These are phyloP conservation scores for Drosophila murphyi DNA, from an alignment of 1,140 invertebrate genomes.

Conservation along the genomic window DNA sequence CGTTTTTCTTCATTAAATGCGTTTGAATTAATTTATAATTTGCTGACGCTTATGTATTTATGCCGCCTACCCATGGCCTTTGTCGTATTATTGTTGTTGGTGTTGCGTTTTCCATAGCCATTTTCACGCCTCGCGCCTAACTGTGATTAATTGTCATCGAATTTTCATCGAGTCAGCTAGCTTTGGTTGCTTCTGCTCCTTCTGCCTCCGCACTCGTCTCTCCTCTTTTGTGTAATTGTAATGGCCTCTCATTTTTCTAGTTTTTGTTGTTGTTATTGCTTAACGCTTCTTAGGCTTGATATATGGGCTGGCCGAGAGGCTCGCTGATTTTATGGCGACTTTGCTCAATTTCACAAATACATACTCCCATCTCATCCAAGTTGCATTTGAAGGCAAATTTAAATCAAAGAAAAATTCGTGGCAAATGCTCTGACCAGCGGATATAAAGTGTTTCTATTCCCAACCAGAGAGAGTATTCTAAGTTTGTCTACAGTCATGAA, in stretches of 20 bases:
- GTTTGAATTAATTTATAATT: constrained; percentile 82
- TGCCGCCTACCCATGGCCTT: constrained; percentile 32
- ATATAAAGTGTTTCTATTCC: neutral
- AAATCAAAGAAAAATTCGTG: neutral
- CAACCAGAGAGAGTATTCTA: no score
- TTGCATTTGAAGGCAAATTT: neutral
- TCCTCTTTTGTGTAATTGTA: constrained; percentile 36
- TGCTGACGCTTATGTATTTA: constrained; percentile 73
- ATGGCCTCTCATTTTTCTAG: constrained; percentile 36
- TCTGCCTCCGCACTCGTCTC: constrained; percentile 16
- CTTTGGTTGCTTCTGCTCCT: constrained; percentile 36
- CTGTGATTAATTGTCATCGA: constrained; percentile 80
- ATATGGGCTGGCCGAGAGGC: constrained; percentile 42
- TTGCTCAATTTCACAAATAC: constrained; percentile 24
- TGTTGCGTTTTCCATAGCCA: constrained; percentile 37
- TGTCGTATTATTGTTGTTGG: constrained; percentile 6
- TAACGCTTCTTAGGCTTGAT: constrained; percentile 53
- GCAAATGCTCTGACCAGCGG: neutral
- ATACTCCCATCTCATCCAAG: neutral
- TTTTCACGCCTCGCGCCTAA: constrained; percentile 74
- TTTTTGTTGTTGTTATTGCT: constrained; percentile 38
- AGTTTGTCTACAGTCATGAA: no score
- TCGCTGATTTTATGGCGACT: constrained; percentile 10
- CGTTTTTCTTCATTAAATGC: constrained; percentile 80
- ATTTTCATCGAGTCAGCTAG: constrained; percentile 74